These are phyloP conservation scores for Lasioglossum villosulum DNA, from an alignment of 2,888 invertebrate species.

Conservation along the genomic window DNA sequence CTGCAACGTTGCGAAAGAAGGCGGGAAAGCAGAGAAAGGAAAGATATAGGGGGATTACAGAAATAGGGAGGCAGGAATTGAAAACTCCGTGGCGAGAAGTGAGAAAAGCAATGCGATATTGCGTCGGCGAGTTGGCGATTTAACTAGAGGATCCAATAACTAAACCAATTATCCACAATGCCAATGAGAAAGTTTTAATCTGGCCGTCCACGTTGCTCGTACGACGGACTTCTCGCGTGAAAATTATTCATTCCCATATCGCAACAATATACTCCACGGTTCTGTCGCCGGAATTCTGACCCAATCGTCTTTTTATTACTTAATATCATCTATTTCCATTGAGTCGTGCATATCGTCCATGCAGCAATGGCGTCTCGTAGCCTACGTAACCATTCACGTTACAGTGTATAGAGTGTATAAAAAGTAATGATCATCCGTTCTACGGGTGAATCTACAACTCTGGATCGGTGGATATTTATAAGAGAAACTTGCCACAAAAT, in stretches of 20 bases:
- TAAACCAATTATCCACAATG: constrained; percentile 79
- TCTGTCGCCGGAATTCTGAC: constrained; percentile 38
- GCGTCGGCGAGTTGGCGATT: constrained; percentile 70
- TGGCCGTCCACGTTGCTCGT: constrained; percentile 56
- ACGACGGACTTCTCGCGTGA: constrained; percentile 51
- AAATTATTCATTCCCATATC: constrained; percentile 72
- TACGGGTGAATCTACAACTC: too few relatives aligned
- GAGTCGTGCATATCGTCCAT: constrained; percentile 22
- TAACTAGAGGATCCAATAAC: constrained; percentile 77
- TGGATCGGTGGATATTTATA: too few relatives aligned
- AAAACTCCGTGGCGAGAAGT: constrained; percentile 56
- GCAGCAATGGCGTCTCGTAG: background rate
- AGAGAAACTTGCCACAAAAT: too few relatives aligned
- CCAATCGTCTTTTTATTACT: background rate
- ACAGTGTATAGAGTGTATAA: too few relatives aligned
- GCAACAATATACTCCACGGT: constrained; percentile 28
- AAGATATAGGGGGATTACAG: constrained; percentile 45
- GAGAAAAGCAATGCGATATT: constrained; percentile 64
- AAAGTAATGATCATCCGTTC: too few relatives aligned
- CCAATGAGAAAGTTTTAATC: constrained; percentile 80
- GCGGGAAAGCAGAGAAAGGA: constrained; percentile 4
- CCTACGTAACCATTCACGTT: background rate
- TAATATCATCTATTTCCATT: constrained; percentile 8
- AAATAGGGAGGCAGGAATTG: constrained; percentile 51
- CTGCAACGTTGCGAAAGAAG: constrained; percentile 11